Base-by-base conservation (phyloP, 2,888 invertebrate species). In the Drosophila differens region DNA sequence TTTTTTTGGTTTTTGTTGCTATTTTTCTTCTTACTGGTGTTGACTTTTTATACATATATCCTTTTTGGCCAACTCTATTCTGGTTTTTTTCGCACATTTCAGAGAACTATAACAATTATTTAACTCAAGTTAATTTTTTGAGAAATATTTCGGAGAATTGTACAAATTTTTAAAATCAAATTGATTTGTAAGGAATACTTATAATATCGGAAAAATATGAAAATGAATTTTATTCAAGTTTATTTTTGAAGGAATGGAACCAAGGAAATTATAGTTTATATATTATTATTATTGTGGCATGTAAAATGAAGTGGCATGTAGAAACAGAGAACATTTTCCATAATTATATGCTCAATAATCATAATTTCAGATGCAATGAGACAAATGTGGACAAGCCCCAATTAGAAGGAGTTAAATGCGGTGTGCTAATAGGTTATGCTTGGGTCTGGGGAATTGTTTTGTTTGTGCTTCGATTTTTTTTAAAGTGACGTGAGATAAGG, bases 1-100 rank as follows among this genome's bases (percentile, higher is more conserved):
- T 33, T 37, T 33, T 59, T 52, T 52, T 57, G 10, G 12, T 33
- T 51, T 25, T 51, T 70, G 63, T 33, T 49, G 35, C 25, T 59
- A 25, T 49, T 67, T 55, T 57, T 52, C 41, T 57, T 47, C 30
- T 2, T 35, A 16, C 7, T 32, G 32, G 0, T 44, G 12, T 54
- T n/a, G 44, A 25, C 10, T 49, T 49, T 16, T 51, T 51, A 25
- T 37, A 28, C 51, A 47, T 22, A 12, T 47, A 32, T 54, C 1
- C 19, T 35, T 25, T 39, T 58, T 33, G 28, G 6, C 30, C 14
- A 14, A 28, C 16, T 57, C 30, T 14, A 4, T 41, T n/a, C 3
- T 32, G 10, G 4, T 4, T 6, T 30, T 30, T 51, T 19, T 49
- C 19, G 32, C 7, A 47, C 4, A 39, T 39, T 19, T 39, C 6